phyloP scores from a whole-genome alignment of 2,113 vertebrate genomes.

The Tylochromis polylepis region DNA sequence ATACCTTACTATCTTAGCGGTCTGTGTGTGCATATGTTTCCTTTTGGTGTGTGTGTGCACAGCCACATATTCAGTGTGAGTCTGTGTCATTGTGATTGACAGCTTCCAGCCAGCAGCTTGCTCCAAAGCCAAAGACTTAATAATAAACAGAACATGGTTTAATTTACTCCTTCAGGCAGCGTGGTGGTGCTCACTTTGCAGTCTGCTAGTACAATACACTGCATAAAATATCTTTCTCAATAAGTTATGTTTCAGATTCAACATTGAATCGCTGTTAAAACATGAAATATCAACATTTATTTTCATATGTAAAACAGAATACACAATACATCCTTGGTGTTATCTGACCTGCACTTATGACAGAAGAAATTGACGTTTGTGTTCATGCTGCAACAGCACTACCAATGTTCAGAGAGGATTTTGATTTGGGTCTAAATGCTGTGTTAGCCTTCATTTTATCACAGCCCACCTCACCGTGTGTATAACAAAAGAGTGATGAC shows the following conservation, averaged over 20 bases:
- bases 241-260: not conserved
- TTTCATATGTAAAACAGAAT: not conserved
- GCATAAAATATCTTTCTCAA: not conserved
- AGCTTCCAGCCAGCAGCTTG: slow-evolving; percentile 41
- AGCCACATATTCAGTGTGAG: not conserved
- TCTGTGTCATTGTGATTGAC: slow-evolving; percentile 44
- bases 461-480: not conserved
- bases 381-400: not conserved
- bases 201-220: not conserved
- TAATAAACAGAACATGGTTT: slow-evolving; percentile 57
- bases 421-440: not conserved
- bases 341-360: not conserved
- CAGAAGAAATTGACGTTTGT: not conserved
- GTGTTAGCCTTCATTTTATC: not conserved
- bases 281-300: not conserved
- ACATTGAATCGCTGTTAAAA: not conserved
- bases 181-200: slow-evolving; percentile 11
- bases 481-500: not conserved
- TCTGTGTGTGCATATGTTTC: not conserved
- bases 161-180: slow-evolving; percentile 48
- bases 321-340: not conserved
- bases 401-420: not conserved
- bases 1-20: not conserved
- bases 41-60: not conserved
- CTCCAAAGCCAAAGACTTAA: slow-evolving; percentile 42